phyloP scores from a whole-genome alignment of 2,113 vertebrate genomes.

The Cepphus grylle region DNA sequence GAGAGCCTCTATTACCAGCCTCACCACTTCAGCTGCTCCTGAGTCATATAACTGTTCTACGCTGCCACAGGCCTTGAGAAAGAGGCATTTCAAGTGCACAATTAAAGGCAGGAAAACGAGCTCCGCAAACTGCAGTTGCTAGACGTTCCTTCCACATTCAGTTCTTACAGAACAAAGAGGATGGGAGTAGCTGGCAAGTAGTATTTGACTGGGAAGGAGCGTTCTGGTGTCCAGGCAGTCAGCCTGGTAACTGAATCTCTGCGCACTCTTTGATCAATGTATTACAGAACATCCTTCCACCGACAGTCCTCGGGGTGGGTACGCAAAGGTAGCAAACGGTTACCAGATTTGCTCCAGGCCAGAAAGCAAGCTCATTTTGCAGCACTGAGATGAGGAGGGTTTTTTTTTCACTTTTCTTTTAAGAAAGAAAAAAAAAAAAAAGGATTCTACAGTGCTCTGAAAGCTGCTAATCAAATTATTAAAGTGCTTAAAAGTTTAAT shows the following conservation, averaged over 20 bases:
- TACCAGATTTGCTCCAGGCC: background rate
- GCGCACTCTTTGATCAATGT: background rate
- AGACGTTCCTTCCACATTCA: background rate
- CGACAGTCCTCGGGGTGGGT: background rate
- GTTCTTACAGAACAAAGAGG: background rate
- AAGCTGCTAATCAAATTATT: slow-evolving; percentile 41
- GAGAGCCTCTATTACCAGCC: background rate
- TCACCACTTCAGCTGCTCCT: background rate
- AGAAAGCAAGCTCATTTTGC: background rate
- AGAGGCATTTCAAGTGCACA: background rate
- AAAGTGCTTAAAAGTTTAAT: slow-evolving; percentile 30
- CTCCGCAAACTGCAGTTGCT: background rate
- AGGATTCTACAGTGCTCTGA: background rate
- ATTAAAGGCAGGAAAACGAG: background rate
- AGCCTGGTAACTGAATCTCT: background rate
- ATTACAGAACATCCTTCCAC: background rate
- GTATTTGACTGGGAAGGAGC: background rate
- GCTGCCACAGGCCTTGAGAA: background rate
- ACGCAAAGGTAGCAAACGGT: background rate
- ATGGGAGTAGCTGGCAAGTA: background rate
- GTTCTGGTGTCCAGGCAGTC: background rate
- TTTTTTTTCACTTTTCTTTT: background rate
- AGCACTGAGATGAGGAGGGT: background rate
- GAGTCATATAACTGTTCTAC: slow-evolving; percentile 33
- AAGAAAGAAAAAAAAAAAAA: background rate